Evolutionary conservation across 2,797 vertebrate genomes (phyloP), one percentile per base, ranked within the genome.

Genomic region (Alosa sapidissima): DNA sequence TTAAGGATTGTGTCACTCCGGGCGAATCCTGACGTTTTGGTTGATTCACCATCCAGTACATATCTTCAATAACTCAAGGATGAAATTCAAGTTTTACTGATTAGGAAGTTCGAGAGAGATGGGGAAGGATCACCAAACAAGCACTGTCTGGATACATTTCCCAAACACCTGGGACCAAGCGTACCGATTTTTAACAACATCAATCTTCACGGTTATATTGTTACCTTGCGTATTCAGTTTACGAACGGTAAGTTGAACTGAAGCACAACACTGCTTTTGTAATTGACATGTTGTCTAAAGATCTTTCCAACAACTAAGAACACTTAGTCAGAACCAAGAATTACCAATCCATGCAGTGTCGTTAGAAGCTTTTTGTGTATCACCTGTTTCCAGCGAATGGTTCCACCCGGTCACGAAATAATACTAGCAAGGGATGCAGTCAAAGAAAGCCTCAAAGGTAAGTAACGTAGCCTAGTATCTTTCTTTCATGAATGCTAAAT

Each of bases 401-500:
- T 89, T 49, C 82, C 47, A 5, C 84, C 89, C 52, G 88, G 86
- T 47, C 28, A 87, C 75, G 90, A 92, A 62, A 16, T 85, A 2
- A 65, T 45, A 47, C 86, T 54, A 81, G 88, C 88, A 81, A 89
- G 41, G 24, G 89, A 89, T 84, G 58, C 90, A 3, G 19, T 16
- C 81, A 84, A 36, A 52, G 85, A 88, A 58, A 89, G 47, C 78
- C 75, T 82, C 33, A 94, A 90, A 94, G 94, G 95, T 95, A 90
- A 1, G 91, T 7, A 47, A 47, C 41, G 36, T 78, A 52, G 51
- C 51, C 54, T 55, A 19, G 19, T 0, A 55, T 21, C 0, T 41
- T 11, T 9, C n/a, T 28, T 47, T 78, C 16, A 47, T 13, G 5
- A 78, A 78, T 47, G 36, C 41, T 78, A 5, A 7, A 19, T 41